Percentiles rank a stretch among this genome's conserved stretches.
phyloP scores from a whole-genome alignment of 2,797 vertebrate genomes.

The Leptoclinus maculatus region DNA sequence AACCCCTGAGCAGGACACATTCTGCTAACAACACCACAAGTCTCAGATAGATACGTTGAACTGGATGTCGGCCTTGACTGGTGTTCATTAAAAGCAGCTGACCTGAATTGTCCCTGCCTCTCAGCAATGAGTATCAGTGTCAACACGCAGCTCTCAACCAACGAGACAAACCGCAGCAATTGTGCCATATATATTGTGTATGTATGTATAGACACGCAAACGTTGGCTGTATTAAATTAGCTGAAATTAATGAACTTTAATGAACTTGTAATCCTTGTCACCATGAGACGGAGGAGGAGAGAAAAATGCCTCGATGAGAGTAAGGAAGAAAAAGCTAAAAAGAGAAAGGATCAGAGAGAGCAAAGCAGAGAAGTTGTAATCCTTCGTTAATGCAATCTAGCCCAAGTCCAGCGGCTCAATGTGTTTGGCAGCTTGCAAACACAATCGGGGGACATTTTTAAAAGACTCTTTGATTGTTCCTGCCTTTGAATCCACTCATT shows the following conservation, averaged over 20 bases:
- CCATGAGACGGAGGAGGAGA: conserved; percentile 3
- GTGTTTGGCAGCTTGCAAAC: conserved; percentile 28
- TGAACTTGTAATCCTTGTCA: conserved; percentile 53
- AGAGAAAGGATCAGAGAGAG: conserved; percentile 15
- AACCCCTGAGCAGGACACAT: not conserved
- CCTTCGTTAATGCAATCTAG: conserved; percentile 28
- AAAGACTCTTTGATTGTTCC: conserved; percentile 19
- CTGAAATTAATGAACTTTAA: conserved; percentile 41
- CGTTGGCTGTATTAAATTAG: not conserved
- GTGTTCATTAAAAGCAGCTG: conserved; percentile 24
- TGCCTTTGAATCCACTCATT: conserved; percentile 1
- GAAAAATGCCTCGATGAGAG: conserved; percentile 1
- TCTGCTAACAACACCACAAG: conserved; percentile 11
- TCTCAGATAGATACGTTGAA: not conserved
- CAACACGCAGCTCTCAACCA: not conserved
- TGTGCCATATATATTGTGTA: not conserved
- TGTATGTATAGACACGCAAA: not conserved
- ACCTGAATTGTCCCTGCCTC: not conserved
- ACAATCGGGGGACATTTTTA: conserved; percentile 39
- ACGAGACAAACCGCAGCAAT: not conserved
- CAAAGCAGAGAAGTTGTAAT: conserved; percentile 55
- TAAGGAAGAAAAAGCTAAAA: conserved; percentile 21
- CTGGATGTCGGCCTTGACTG: not conserved
- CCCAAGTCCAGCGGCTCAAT: conserved; percentile 27
- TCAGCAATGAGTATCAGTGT: not conserved